These are phyloP conservation scores for Ispidina lecontei DNA, from an alignment of 2,797 vertebrate genomes.

Conservation along the genomic window DNA sequence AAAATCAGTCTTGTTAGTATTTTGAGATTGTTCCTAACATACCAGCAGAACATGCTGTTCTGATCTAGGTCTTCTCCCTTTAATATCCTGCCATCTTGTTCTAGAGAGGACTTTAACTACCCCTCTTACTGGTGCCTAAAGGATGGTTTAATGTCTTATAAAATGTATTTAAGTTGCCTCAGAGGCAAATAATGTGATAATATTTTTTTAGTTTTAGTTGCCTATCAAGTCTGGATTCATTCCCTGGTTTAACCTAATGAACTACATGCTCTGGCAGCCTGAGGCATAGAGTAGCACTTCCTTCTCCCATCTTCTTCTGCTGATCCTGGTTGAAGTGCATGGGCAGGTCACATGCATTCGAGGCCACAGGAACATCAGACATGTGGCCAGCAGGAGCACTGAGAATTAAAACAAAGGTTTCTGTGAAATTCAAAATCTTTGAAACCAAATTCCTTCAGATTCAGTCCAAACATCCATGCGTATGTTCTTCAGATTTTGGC, in stretches of 20 bases:
- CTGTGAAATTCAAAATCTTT: not conserved
- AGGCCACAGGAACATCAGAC: not conserved
- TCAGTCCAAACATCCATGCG: not conserved
- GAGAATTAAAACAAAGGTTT: not conserved
- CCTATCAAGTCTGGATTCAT: not conserved
- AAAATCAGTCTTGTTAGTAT: not conserved
- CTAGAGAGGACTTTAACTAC: not conserved
- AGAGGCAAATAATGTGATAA: not conserved
- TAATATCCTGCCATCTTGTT: not conserved
- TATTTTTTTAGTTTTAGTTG: not conserved
- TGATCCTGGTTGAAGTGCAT: fast-evolving
- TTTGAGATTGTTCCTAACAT: not conserved
- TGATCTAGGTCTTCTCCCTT: not conserved
- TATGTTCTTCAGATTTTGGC: not conserved
- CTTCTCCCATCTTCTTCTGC: not conserved
- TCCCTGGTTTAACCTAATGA: not conserved
- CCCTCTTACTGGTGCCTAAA: not conserved
- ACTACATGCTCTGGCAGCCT: not conserved
- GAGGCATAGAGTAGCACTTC: not conserved
- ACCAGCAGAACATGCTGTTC: not conserved
- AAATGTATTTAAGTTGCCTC: not conserved
- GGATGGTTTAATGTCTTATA: not conserved
- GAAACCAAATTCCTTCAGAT: not conserved
- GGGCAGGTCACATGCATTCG: fast-evolving
- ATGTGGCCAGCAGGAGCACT: not conserved